Percentiles rank a stretch among this genome's conserved stretches.
Conservation (phyloP, 2,797 vertebrate species). For the Anolis apletophallus region DNA sequence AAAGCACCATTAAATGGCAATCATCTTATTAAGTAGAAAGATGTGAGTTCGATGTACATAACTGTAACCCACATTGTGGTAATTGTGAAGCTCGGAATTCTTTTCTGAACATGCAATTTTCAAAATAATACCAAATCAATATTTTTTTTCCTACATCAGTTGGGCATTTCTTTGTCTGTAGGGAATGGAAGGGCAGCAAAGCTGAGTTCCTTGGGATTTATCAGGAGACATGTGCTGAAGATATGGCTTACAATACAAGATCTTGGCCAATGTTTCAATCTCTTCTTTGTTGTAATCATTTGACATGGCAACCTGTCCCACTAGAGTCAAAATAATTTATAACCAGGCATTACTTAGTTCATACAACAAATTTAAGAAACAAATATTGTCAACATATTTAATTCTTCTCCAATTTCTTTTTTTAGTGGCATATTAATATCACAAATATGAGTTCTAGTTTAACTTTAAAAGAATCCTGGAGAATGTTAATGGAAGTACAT, state of each 20-base stretch:
- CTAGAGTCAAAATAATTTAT: not conserved
- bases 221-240: no score
- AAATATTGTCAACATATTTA: not conserved
- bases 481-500: not conserved
- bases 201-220: no score
- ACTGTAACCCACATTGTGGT: no score
- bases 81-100: no score
- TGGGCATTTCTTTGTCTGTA: no score
- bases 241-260: no score
- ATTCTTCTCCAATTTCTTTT: not conserved
- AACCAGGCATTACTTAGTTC: not conserved
- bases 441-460: not conserved
- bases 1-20: not conserved
- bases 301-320: not conserved
- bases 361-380: not conserved
- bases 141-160: no score
- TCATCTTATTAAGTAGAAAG: no score
- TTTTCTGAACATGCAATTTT: no score
- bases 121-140: no score
- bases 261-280: not conserved
- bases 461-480: not conserved
- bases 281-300: not conserved
- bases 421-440: not conserved
- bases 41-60: no score
- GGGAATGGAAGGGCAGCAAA: no score